These are phyloP conservation scores for Petrolisthes manimaculis DNA, from an alignment of 2,888 invertebrate species.

Conservation along the genomic window DNA sequence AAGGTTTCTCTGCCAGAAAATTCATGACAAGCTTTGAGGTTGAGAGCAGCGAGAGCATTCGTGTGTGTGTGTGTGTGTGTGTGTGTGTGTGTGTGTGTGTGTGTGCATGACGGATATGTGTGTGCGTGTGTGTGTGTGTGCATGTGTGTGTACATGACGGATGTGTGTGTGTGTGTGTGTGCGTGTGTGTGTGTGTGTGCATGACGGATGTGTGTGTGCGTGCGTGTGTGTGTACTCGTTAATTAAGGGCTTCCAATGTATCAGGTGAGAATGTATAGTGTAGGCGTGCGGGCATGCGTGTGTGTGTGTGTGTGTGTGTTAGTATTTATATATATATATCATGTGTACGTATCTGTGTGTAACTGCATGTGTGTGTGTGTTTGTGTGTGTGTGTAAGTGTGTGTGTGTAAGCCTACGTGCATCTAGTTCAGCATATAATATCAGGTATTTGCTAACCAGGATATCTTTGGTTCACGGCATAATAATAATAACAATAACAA, in stretches of 20 bases:
- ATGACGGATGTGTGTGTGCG: background rate
- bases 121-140: slow-evolving; percentile 2
- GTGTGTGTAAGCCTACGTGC: background rate
- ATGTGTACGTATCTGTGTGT: background rate
- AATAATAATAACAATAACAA: too few species aligned
- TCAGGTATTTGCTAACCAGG: background rate
- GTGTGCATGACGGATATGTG: background rate
- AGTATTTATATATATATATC: background rate
- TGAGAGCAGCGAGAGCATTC: too few species aligned
- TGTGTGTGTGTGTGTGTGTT: background rate
- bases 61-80: background rate
- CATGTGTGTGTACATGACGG: background rate
- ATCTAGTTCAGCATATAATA: background rate
- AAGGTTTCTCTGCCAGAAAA: background rate
- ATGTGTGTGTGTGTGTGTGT: background rate
- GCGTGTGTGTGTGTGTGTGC: background rate
- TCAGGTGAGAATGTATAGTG: background rate
- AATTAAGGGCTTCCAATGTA: background rate
- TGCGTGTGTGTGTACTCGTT: background rate
- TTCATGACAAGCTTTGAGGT: background rate
- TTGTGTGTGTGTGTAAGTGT: background rate
- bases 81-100: background rate
- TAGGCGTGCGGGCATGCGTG: background rate
- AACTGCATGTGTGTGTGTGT: background rate
- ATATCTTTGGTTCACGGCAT: too few species aligned